Percentiles rank a stretch among this genome's conserved stretches.
Conservation (phyloP, 2,797 vertebrate genomes). For the Sternarchorhynchus goeldii region DNA sequence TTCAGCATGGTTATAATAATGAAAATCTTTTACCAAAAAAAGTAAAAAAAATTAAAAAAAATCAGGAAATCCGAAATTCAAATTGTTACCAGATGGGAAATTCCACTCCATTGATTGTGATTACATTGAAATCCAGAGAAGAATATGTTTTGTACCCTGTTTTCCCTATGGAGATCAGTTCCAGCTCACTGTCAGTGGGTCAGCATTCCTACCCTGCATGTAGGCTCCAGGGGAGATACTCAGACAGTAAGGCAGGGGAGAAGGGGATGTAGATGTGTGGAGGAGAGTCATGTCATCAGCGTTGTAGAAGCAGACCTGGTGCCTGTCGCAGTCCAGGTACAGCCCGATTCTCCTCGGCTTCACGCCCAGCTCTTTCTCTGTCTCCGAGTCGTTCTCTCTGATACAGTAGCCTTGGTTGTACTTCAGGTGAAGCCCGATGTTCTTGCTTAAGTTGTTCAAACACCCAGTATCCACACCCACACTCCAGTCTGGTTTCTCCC, state of each 20-base stretch:
- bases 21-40: background rate
- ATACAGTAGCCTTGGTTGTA: slow-evolving; percentile 50
- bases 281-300: slow-evolving; percentile 54
- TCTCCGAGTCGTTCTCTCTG: slow-evolving; percentile 44
- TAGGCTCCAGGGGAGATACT: slow-evolving; percentile 55
- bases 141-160: background rate
- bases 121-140: background rate
- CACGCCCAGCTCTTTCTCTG: slow-evolving; percentile 31
- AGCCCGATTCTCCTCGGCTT: slow-evolving; percentile 52
- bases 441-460: slow-evolving; percentile 46
- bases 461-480: slow-evolving; percentile 50
- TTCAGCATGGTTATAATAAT: background rate
- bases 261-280: slow-evolving; percentile 40
- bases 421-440: slow-evolving; percentile 54
- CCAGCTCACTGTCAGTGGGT: slow-evolving; percentile 56
- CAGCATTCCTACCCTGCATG: slow-evolving; percentile 45
- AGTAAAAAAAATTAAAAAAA: background rate
- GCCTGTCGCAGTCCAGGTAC: slow-evolving; percentile 58
- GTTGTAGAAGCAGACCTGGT: slow-evolving; percentile 55
- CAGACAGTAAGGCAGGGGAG: slow-evolving; percentile 43
- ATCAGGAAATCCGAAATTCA: too few relatives aligned
- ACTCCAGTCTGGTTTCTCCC: slow-evolving; percentile 56
- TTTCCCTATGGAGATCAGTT: slow-evolving; percentile 25
- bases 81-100: background rate
- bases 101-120: too few relatives aligned